Base-by-base conservation (phyloP, 1,140 invertebrate genomes). In the Heliothis subflexa region DNA sequence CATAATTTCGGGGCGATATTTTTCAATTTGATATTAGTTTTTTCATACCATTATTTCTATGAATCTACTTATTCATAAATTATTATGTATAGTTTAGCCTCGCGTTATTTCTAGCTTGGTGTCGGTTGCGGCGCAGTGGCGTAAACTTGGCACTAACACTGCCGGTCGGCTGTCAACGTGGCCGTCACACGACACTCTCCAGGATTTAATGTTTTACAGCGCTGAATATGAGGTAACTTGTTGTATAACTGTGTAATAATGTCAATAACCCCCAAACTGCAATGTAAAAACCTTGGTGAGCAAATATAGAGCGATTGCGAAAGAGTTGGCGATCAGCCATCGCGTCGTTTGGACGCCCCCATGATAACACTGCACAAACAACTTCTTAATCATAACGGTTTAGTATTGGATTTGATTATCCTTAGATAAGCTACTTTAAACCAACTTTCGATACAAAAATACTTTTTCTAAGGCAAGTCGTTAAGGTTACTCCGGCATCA, bases 181-280 rank as follows among this genome's bases (percentile, higher is more conserved):
- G 70, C 71, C 59, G 64, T 64, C 81, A 78, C 71, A 78, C 77
- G 75, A 77, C 78, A 79, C 78, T 78, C 75, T 86, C 82, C 73
- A 83, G 78, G 81, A 84, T 83, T 83, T 86, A 75, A 79, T 64
- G 62, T 82, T 74, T 84, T 83, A 86, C 84, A 75, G 57, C 78
- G 52, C 78, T 81, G 79, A 82, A 84, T 72, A 81, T 91, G 87
- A 86, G 74, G 86, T 89, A 91, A 91, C 82, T 78, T 75, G 86
- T 91, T 92, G 86, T 89, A 88, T 91, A 91, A 91, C 82, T 79
- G 77, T 52, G 81, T 85, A 66, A 78, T 87, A 88, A 89, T 91
- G 92, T 94, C 91, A 94, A 92, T 93, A 93, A 94, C 93, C 91
- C 90, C 85, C 89, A 90, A 91, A 93, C 88, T 87, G 87, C 86